Base-by-base conservation (phyloP, 1,140 invertebrate genomes). In the Portunus trituberculatus region DNA sequence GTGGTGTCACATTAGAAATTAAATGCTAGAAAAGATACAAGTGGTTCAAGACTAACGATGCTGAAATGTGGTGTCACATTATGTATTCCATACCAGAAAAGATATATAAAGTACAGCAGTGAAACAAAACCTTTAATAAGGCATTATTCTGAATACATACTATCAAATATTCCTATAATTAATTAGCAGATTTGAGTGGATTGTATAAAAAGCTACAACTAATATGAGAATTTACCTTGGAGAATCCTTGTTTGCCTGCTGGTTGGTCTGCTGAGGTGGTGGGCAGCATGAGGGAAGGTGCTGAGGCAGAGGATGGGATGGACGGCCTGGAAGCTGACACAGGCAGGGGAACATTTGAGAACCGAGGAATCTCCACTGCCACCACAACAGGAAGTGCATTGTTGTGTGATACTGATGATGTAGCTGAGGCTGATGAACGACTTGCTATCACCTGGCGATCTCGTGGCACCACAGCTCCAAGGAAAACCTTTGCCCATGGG, bases 281-380 rank as follows among this genome's bases (percentile, higher is more conserved):
- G 52, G 91, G 28, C 76, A 95, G 29, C 29, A 46, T 83, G 25
- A 94, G 29, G 7, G 96, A 88, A 8, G 96, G 92, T 1, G 94
- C 52, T 46, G 94, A 93, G 32, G 94, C 76, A n/a, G 94, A 95
- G 0, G 82, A 45, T 32, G 93, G 93, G 83, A 92, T 87, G 45
- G 92, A 29, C 12, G 96, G 84, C 20, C 39, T 59, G 4, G 93
- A 67, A 20, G 91, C 29, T 3, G 96, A 86, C 20, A 94, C 45
- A 20, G 96, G 96, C 28, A 96, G 89, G 20, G 96, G 96, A 29
- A 96, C 96, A 39, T 96, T 96, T 0, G 94, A 95, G 59, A 96
- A 96, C 12, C 96, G 76, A n/a, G 96, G 93, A 46, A 96, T 96
- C 76, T 96, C 96, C 29, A 95, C 93, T 1, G 95, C 76, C 28